These are phyloP conservation scores for Paelopatides confundens DNA, from an alignment of 53 echinoderm and acorn worm species.

Conservation along the genomic window DNA sequence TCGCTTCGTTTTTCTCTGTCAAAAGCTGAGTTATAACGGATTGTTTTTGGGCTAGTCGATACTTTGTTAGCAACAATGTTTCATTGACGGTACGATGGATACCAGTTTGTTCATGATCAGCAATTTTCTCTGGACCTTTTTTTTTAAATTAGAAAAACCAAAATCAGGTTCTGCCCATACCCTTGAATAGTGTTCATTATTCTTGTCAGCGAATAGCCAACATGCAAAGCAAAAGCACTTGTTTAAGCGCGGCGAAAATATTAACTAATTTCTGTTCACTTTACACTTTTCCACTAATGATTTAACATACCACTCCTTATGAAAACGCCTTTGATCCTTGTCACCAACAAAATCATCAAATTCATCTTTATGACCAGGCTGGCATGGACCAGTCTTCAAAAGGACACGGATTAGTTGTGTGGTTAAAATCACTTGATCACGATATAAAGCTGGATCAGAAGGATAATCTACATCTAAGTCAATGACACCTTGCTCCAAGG, in stretches of 20 bases:
- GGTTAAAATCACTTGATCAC: neutral
- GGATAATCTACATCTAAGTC: too few relatives aligned
- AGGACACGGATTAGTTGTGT: neutral
- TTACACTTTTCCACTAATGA: neutral
- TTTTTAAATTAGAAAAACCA: neutral
- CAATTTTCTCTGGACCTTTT: slow-evolving; percentile 8
- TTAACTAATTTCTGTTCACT: too few relatives aligned
- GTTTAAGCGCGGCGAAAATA: neutral
- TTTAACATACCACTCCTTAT: slow-evolving; percentile 6
- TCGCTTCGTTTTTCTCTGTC: neutral
- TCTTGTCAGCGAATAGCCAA: neutral
- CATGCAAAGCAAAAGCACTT: neutral
- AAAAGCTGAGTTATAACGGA: slow-evolving; percentile 1
- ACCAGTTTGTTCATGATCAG: slow-evolving; percentile 19
- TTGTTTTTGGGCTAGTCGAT: neutral
- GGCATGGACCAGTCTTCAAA: neutral
- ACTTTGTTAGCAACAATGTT: slow-evolving; percentile 12
- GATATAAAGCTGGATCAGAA: neutral
- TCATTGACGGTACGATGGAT: neutral
- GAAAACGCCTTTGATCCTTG: neutral
- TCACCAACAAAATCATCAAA: neutral
- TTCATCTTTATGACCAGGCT: neutral
- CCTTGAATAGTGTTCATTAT: neutral
- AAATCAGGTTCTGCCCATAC: neutral
- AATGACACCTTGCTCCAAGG: too few relatives aligned